Evolutionary conservation across 2,797 vertebrate genomes (phyloP), one percentile per base, ranked within the genome.

Genomic region (Cyprinodon diabolis): DNA sequence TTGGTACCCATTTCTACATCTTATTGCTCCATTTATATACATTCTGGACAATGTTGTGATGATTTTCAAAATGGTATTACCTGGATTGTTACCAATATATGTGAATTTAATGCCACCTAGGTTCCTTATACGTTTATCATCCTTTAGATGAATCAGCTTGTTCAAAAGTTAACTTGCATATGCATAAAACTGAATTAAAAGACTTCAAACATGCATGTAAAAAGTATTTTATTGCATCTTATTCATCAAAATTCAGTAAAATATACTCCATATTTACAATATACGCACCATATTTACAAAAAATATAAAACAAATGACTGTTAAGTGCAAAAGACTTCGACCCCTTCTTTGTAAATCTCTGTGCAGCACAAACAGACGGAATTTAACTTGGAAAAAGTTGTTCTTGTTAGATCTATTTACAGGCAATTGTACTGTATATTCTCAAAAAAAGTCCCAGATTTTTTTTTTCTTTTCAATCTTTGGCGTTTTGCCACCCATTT

Each of bases 161-260:
- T 55, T 55, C 9, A 55, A 55, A n/a, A 55, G 5, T 52, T 6
- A 21, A 30, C 30, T 12, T 23, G n/a, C 21, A 55, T 54, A 67
- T 25, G 30, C 30, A 30, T 30, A 30, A 21, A 30, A 21, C 13
- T 54, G 9, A 47, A 70, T 35, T 58, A 37, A 81, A 79, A 78
- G 13, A 13, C 14, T 5, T 63, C 17, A 11, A 1, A 6, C 6
- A 25, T 45, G 6, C 17, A 40, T 75, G 17, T 60, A 35, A 69
- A 85, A 79, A 37, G 0, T 6, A 55, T 15, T 66, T 37, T 9
- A 40, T 21, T 67, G 25, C 17, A 40, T 54, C 40, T 40, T 13
- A 55, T 25, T 66, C 5, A 49, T 13, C 15, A 6, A 17, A 15
- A 30, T 30, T 30, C 2, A 30, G 30, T 25, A 69, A 56, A 69